Conservation (phyloP, 2,797 vertebrate genomes). For the Neopelma chrysocephalum region DNA sequence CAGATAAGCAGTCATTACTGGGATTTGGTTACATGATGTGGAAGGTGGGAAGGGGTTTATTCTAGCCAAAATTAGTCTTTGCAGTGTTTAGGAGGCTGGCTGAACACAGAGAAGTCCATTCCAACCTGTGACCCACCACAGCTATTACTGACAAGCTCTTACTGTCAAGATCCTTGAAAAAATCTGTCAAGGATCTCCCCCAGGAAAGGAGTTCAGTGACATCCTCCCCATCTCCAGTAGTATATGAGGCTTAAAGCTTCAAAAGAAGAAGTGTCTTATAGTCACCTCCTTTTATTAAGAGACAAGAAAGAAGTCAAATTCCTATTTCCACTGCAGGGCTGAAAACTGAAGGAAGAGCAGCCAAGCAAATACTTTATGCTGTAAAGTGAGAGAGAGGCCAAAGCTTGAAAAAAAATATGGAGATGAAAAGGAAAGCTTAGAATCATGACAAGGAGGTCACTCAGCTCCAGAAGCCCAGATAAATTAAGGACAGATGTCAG, state of each 20-base stretch:
- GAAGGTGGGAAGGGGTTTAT: background rate
- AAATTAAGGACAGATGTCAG: background rate
- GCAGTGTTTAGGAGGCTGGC: background rate
- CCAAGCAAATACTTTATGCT: background rate
- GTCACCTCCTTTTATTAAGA: background rate
- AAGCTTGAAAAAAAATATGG: background rate
- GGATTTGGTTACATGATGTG: background rate
- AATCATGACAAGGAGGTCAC: background rate
- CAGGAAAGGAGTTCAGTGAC: background rate
- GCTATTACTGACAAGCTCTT: background rate
- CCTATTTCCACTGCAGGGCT: background rate
- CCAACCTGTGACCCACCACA: background rate
- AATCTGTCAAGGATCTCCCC: rapidly evolving
- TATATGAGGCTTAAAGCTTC: background rate
- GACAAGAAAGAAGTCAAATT: background rate
- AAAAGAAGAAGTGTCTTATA: background rate
- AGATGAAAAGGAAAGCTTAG: background rate
- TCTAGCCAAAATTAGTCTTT: background rate
- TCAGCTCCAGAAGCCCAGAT: background rate
- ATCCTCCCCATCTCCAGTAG: background rate
- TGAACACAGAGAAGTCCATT: background rate
- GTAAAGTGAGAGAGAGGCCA: background rate
- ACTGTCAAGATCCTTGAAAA: too few relatives aligned
- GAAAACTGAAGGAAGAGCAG: background rate
- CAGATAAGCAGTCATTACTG: background rate